Conservation (phyloP, 2,888 invertebrate species). For the Ichneumoninae sp. region DNA sequence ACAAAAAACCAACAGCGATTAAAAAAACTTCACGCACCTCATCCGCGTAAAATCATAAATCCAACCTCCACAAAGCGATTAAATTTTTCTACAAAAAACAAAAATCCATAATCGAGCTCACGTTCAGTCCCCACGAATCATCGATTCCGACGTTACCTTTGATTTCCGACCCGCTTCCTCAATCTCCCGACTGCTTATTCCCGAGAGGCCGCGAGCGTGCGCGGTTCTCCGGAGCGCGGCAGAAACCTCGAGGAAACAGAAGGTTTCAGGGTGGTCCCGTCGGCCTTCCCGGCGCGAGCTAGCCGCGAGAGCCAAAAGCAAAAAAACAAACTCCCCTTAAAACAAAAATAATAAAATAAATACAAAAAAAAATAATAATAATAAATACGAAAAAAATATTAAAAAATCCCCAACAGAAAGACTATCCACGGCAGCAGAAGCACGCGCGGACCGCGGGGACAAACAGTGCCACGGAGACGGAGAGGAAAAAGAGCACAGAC, state of each 20-base stretch:
- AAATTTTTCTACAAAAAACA: not conserved
- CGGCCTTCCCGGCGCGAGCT: constrained; percentile 65
- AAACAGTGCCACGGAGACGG: constrained; percentile 65
- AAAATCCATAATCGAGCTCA: not conserved
- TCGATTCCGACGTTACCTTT: constrained; percentile 6
- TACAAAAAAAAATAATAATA: no score
- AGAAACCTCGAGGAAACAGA: constrained; percentile 66
- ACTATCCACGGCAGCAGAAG: constrained; percentile 42
- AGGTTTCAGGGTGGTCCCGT: constrained; percentile 80
- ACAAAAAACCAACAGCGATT: no score
- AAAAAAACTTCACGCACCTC: not conserved
- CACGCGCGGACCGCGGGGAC: constrained; percentile 71
- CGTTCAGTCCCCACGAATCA: not conserved
- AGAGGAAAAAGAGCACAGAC: constrained; percentile 34
- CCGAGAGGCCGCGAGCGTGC: constrained; percentile 56
- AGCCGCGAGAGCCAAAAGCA: constrained; percentile 11
- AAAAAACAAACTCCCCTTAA: not conserved
- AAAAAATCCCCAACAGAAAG: constrained; percentile 25
- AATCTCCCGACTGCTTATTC: not conserved
- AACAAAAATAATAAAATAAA: constrained; percentile 12
- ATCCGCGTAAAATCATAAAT: not conserved
- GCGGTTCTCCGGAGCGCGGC: constrained; percentile 48
- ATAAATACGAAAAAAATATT: not conserved
- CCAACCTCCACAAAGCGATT: not conserved
- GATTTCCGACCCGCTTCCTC: constrained; percentile 16